These are phyloP conservation scores for Andrena minutula DNA, from an alignment of 2,888 invertebrate species.

Conservation along the genomic window DNA sequence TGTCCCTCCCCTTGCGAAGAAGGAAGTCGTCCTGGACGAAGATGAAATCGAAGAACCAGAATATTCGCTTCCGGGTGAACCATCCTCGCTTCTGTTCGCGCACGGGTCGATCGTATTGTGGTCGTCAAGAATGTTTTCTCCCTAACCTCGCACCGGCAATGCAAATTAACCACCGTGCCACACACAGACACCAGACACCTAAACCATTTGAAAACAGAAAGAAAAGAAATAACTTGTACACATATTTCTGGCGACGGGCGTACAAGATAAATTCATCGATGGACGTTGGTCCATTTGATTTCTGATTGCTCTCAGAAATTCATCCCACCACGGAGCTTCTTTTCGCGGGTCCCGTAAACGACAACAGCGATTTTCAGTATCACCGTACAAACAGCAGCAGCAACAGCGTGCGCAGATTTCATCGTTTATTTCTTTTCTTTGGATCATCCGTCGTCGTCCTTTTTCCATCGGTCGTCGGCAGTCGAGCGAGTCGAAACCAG, in stretches of 20 bases:
- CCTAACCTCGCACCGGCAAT: slow-evolving; percentile 60
- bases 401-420: not conserved
- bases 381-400: not conserved
- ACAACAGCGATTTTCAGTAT: slow-evolving; percentile 1
- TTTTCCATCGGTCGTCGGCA: slow-evolving; percentile 40
- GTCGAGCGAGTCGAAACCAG: slow-evolving; percentile 29
- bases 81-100: slow-evolving; percentile 52
- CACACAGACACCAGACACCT: slow-evolving; percentile 39
- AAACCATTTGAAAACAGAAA: not conserved
- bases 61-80: not conserved
- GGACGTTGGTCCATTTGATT: slow-evolving; percentile 1
- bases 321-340: slow-evolving; percentile 26
- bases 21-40: not conserved
- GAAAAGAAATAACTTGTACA: not conserved
- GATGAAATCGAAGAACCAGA: not conserved
- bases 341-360: not conserved
- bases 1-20: slow-evolving; percentile 26
- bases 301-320: slow-evolving; percentile 29
- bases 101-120: slow-evolving; percentile 20
- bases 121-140: slow-evolving; percentile 44
- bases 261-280: slow-evolving; percentile 4
- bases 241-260: slow-evolving; percentile 2
- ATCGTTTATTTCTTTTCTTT: slow-evolving; percentile 27
- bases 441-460: slow-evolving; percentile 34
- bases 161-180: slow-evolving; percentile 65